phyloP scores from a whole-genome alignment of 2,113 vertebrate species.

The Arothron firmamentum region DNA sequence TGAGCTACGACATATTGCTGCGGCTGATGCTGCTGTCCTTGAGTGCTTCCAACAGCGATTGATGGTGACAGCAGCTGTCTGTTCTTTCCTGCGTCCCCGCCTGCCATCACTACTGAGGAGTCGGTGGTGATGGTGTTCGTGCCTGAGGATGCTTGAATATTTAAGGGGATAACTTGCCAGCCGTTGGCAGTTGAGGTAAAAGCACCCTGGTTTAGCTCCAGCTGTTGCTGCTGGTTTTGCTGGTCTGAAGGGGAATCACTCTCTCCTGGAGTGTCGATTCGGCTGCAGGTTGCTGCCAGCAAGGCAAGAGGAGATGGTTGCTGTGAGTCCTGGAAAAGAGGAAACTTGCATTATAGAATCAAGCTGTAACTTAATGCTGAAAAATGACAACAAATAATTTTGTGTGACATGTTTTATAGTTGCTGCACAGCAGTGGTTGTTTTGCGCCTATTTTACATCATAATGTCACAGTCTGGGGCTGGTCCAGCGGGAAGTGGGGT shows the following conservation, averaged over 20 bases:
- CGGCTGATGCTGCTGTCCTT: slow-evolving; percentile 70
- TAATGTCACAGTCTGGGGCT: slow-evolving; percentile 4
- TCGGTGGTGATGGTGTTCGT: slow-evolving; percentile 70
- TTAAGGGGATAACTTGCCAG: slow-evolving; percentile 89
- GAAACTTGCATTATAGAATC: background rate
- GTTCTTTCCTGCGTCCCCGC: slow-evolving; percentile 73
- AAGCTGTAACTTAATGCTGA: background rate
- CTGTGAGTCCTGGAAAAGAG: slow-evolving; percentile 83
- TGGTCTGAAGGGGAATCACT: slow-evolving; percentile 78
- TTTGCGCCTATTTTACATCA: background rate
- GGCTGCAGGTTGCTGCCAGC: slow-evolving; percentile 95
- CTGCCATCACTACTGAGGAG: slow-evolving; percentile 72
- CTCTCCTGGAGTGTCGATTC: slow-evolving; percentile 92
- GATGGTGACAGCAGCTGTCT: slow-evolving; percentile 71
- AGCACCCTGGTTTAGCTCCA: slow-evolving; percentile 84
- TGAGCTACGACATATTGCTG: slow-evolving; percentile 85
- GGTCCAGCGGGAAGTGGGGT: slow-evolving; percentile 50
- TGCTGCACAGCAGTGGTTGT: background rate
- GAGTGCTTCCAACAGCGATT: slow-evolving; percentile 53
- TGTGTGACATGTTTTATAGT: background rate
- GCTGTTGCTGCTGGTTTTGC: slow-evolving; percentile 73
- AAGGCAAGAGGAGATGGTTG: slow-evolving; percentile 91
- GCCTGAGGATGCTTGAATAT: slow-evolving; percentile 57
- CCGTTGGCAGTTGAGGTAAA: slow-evolving; percentile 85
- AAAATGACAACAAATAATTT: background rate